Evolutionary conservation across 2,797 vertebrate genomes (phyloP), one percentile per base, ranked within the genome.

Genomic region (Parotocinclus haroldoi): DNA sequence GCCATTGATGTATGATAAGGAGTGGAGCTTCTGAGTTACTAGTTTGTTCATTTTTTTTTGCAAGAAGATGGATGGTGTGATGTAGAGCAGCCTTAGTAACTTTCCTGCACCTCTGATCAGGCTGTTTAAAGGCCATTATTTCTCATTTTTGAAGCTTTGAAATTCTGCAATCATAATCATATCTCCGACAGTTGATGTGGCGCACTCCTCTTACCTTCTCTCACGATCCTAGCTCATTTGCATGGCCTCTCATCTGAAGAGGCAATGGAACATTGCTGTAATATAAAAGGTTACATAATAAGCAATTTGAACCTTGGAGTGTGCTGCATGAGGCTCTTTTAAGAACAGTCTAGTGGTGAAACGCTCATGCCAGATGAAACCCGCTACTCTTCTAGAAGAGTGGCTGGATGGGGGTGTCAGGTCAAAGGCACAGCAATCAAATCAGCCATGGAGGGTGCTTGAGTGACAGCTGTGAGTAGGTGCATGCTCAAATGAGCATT

Each of bases 41-140:
- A 11, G 9, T 3, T 76, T 78, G 83, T 81, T 81, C 78, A 80
- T 84, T 82, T 84, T 79, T 82, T 80, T 82, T 77, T 54, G 7
- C 13, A 70, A 85, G 83, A 80, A 66, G 79, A 79, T 78, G 77
- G 81, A 86, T 86, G 83, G 82, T 63, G 75, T 74, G 77, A 76
- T 81, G 80, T 69, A 73, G 37, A 9, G 59, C 51, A 52, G 80
- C 76, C 76, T 77, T 44, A 46, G 75, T 80, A 78, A 80, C 73
- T 84, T 83, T 80, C 83, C 75, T 76, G 74, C 76, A 80, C 81
- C 79, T 77, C 76, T 78, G 84, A 85, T 84, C 79, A 87, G 70
- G 68, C 81, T 84, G 85, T 81, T 81, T 76, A 75, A 78, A 81
- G 79, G 78, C 50, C 66, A 58, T 76, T 79, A 78, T 78, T 75